Evolutionary conservation across 2,888 invertebrate species (phyloP), one percentile per base, ranked within the genome.

Genomic region (Cremastinae sp.): DNA sequence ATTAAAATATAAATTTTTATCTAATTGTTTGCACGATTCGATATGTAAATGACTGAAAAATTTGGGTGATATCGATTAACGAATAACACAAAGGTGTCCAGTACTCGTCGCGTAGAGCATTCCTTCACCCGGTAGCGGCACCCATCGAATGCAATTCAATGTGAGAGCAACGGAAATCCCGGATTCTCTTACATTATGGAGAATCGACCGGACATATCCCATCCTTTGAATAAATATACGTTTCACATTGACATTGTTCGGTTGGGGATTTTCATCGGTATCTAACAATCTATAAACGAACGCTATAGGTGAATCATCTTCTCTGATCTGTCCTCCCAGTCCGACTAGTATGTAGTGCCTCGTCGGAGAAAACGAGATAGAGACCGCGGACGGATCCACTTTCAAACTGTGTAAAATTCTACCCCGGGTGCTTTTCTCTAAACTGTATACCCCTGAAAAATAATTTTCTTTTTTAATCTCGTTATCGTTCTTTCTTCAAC

Each of bases 91-190:
- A 78, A 97, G 92, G 85, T 95, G 94, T 64, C 96, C 97, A 14
- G 94, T 94, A 88, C 96, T 96, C 80, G 96, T 96, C 18, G 96
- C 96, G 89, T 96, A 96, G 59, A 96, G 94, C 70, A 96, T 92
- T 1, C 96, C 96, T 86, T 96, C 95, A 0, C 96, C 96, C 0
- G 96, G 93, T 55, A 93, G 92, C 0, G 96, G 96, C 66, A 96
- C 92, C 96, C 96, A 97, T 66, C 95, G 92, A 64, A 96, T 94
- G 83, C 96, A 96, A 91, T 96, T 96, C 53, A 96, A 92, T 87
- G 94, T 95, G 69, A 94, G 93, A 83, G 94, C 93, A 56, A 92
- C 92, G 51, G 92, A 87, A n/a, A 88, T 90, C 51, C 90, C 91
- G 79, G 93, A 92, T 90, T 93, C 5, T 5, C 28, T 3, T 28